These are phyloP conservation scores for Drosophila azteca DNA, from an alignment of 1,140 invertebrate species.

Conservation along the genomic window DNA sequence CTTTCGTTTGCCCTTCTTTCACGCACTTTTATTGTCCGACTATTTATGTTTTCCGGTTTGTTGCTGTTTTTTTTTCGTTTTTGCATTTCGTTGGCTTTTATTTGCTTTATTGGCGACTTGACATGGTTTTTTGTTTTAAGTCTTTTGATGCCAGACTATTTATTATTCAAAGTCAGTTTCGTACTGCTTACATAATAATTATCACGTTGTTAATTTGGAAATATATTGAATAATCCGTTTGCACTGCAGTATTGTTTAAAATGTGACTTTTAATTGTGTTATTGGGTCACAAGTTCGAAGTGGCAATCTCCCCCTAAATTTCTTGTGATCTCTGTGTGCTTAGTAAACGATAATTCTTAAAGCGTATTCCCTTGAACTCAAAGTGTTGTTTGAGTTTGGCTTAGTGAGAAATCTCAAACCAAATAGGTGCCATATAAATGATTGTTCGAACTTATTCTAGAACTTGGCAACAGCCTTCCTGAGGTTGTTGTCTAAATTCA, in stretches of 20 bases:
- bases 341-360: no score
- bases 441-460: no score
- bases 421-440: no score
- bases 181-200: constrained; percentile 71
- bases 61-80: constrained; percentile 48
- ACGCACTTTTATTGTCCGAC: constrained; percentile 52
- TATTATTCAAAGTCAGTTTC: constrained; percentile 63
- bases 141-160: constrained; percentile 46
- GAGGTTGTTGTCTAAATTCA: no score
- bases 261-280: constrained; percentile 1
- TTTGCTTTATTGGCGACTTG: constrained; percentile 69
- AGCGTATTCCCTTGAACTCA: no score
- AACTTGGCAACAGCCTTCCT: no score
- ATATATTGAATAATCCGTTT: constrained; percentile 52
- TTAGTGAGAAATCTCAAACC: no score
- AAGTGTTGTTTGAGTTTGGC: no score
- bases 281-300: constrained; percentile 13
- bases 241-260: constrained; percentile 21
- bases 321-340: no score
- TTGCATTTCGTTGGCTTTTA: constrained; percentile 52
- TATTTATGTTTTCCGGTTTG: constrained; percentile 58
- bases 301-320: neutral
- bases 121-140: constrained; percentile 57
- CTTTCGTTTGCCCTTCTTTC: constrained; percentile 57
- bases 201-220: constrained; percentile 54